Percentiles rank a stretch among this genome's conserved stretches.
Conservation (phyloP, 2,888 invertebrate genomes). For the Lithophane semibrunnea region DNA sequence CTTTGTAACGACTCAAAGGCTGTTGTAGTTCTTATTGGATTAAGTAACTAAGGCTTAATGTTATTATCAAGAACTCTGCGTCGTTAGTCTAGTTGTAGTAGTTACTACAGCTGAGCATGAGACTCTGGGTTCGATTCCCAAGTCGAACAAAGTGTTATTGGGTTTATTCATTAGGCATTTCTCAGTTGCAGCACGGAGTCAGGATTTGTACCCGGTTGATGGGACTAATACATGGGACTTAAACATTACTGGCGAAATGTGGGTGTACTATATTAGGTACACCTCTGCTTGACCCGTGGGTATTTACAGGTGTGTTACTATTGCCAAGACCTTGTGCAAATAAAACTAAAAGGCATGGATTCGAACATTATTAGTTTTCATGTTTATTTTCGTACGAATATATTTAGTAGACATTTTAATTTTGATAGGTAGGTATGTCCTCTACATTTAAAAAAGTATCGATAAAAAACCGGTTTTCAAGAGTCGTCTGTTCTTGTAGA, state of each 20-base stretch:
- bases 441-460: slow-evolving; percentile 24
- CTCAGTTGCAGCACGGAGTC: no score
- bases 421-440: slow-evolving; percentile 20
- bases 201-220: neutral
- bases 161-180: neutral
- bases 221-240: neutral
- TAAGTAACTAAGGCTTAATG: slow-evolving; percentile 30
- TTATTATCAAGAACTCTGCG: slow-evolving; percentile 4
- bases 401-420: slow-evolving; percentile 10
- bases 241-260: neutral
- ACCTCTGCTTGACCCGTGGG: neutral
- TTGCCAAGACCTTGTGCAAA: slow-evolving; percentile 10
- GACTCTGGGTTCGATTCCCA: neutral
- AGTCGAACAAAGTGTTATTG: neutral
- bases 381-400: neutral
- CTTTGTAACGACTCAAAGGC: slow-evolving; percentile 21
- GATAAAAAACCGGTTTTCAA: slow-evolving; percentile 36
- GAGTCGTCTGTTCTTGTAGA: slow-evolving; percentile 1
- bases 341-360: neutral
- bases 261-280: neutral
- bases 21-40: slow-evolving; percentile 27
- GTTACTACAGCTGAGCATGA: neutral
- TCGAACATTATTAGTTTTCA: neutral
- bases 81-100: neutral
- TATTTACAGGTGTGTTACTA: neutral